Evolutionary conservation across 2,888 invertebrate species (phyloP).

Genomic region (Dynastes grantii): DNA sequence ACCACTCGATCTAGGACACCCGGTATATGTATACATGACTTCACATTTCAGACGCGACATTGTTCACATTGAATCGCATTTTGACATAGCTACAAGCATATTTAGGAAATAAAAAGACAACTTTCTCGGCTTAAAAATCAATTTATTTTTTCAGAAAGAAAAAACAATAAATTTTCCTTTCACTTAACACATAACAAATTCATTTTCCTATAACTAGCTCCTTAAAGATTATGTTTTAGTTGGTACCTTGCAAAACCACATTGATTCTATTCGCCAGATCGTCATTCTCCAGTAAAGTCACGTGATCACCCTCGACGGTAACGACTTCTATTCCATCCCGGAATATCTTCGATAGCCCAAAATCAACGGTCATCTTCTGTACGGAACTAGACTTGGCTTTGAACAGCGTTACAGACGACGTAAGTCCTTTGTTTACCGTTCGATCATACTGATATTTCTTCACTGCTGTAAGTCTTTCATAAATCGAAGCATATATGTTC

Average conservation of each 20-base stretch:
- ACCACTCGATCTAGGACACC: too few species aligned
- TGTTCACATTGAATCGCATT: too few species aligned
- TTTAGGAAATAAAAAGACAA: too few species aligned
- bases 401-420: not conserved
- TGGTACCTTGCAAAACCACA: not conserved
- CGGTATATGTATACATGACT: too few species aligned
- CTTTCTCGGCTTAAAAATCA: too few species aligned
- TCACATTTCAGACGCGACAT: too few species aligned
- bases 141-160: not conserved
- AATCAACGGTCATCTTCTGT: slow-evolving; percentile 73
- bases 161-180: too few species aligned
- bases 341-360: slow-evolving; percentile 76
- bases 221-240: not conserved
- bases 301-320: slow-evolving; percentile 82
- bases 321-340: slow-evolving; percentile 75
- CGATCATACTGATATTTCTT: slow-evolving; percentile 70
- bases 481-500: slow-evolving; percentile 69
- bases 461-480: slow-evolving; percentile 74
- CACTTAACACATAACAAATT: not conserved
- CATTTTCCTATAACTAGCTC: not conserved
- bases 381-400: slow-evolving; percentile 43
- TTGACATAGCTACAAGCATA: too few species aligned
- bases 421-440: slow-evolving; percentile 22
- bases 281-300: slow-evolving; percentile 80
- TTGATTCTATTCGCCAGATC: slow-evolving; percentile 75